Evolutionary conservation across 2,113 vertebrate genomes (phyloP), one percentile per base, ranked within the genome.

Genomic region (Synchiropus splendidus): DNA sequence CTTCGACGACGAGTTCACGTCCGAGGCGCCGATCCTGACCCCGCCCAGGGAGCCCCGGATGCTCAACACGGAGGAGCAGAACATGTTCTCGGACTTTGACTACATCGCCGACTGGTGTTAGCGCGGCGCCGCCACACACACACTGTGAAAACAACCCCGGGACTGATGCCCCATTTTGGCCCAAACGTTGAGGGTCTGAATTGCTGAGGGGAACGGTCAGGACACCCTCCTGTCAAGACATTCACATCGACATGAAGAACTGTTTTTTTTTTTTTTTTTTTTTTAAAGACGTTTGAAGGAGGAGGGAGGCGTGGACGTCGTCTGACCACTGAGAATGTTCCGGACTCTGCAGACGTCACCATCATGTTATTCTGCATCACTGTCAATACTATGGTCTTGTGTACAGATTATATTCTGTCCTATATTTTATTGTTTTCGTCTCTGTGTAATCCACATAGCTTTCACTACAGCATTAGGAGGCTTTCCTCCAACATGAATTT

Each of bases 1-100:
- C 78, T 99, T 99, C 17, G 95, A 99, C 38, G 89, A 96, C 12
- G 95, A 99, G 86, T 99, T 99, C 87, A 99, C 91, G 85, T 97
- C 89, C 56, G 93, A 97, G 86, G 89, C 87, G 49, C 92, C 95
- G 16, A 87, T 97, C 75, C 84, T 99, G 61, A 99, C 94, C 65
- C 95, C 95, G 32, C 94, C 95, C 46, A 86, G 92, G 65, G 94
- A 95, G 74, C 92, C 94, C 34, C 81, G 90, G 82, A 77, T 87
- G 83, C 91, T 99, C 65, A 88, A 77, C 17, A 85, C 83, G 40
- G 90, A 89, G 43, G 92, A 99, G 67, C 95, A 99, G 81, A 87
- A 88, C 71, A 87, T 90, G 84, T 99, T 99, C 78, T 87, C 81
- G 67, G 92, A 99, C 86, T 99, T 99, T 80, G 94, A 99, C 78